Base-by-base conservation (phyloP, 53 echinoderm and acorn worm genomes). In the Stichopus horrens region DNA sequence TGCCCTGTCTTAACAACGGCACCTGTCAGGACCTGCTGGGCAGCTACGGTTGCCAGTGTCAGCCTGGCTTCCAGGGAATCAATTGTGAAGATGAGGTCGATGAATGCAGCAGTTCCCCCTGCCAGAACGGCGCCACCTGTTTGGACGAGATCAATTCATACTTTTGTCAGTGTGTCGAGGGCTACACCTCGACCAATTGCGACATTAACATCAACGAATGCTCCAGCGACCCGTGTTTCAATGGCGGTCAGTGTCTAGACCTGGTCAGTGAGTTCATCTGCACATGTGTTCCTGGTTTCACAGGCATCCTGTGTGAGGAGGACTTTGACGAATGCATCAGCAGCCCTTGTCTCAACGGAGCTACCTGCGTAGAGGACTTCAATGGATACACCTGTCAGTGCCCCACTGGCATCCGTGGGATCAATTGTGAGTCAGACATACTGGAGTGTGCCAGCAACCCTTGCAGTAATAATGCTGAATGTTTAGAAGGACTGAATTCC, bases 121-220 rank as follows among this genome's bases (percentile, higher is more conserved):
- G 95, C 65, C 86, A 76, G 74, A 93, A 95, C 86, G 87, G 77
- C 9, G 95, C 92, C 22, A 83, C 74, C 19, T 95, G 95, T 58
- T 22, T 74, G 21, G 91, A 95, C 68, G 58, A 76, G 19, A n/a
- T 74, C 18, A 91, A 91, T 67, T 21, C 19, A 53, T 95, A 86
- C 86, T 9, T 54, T 5, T 95, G 95, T 83, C 63, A 58, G 21
- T 95, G 95, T 68, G 55, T 78, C 0, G 37, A 19, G 18, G 95
- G 95, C 21, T 95, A 74, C 73, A 86, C 23, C 2, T 91, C 88
- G 14, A 9, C 53, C 51, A 58, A 84, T 51, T 95, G 95, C 75
- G 91, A 91, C 23, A 74, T 73, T 3, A 80, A 95, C 78, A 93
- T 88, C 67, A 58, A 95, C 14, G 95, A 95, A 83, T 95, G 95